Evolutionary conservation across 2,888 invertebrate species (phyloP).

Genomic region (Troides oblongomaculatus): DNA sequence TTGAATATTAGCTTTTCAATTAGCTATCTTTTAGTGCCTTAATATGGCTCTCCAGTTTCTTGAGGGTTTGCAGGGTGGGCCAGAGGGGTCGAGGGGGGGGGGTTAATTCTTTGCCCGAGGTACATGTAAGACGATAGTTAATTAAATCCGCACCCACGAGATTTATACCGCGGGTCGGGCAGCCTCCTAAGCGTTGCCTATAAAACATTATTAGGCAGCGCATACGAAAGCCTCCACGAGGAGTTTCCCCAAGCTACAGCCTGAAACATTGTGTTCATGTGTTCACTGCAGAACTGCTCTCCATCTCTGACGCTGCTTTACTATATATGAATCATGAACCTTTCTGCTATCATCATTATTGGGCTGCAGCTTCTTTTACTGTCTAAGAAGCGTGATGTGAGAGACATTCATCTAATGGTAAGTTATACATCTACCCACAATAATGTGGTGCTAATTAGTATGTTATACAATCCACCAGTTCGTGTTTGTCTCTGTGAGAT

Average conservation of each 20-base stretch:
- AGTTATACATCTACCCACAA: too few species aligned
- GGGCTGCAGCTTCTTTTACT: too few species aligned
- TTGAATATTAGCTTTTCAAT: conserved; percentile 78
- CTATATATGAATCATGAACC: too few species aligned
- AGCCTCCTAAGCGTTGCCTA: conserved; percentile 33
- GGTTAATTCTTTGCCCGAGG: conserved; percentile 58
- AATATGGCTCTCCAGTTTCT: conserved; percentile 64
- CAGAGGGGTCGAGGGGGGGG: conserved; percentile 34
- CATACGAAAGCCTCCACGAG: conserved; percentile 32
- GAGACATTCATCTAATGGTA: too few species aligned
- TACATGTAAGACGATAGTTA: conserved; percentile 64
- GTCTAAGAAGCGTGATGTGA: too few species aligned
- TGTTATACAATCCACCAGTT: too few species aligned
- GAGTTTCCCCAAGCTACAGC: conserved; percentile 8
- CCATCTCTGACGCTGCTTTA: too few species aligned
- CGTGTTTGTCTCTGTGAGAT: too few species aligned
- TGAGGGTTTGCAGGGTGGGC: conserved; percentile 35
- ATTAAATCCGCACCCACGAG: conserved; percentile 67
- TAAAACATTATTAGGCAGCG: conserved; percentile 35
- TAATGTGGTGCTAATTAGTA: too few species aligned
- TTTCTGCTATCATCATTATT: too few species aligned
- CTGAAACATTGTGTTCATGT: conserved; percentile 15
- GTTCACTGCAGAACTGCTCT: not conserved
- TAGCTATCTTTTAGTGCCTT: conserved; percentile 72
- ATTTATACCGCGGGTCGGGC: conserved; percentile 45